Percentiles rank a stretch among this genome's conserved stretches.
Conservation (phyloP, 2,797 vertebrate genomes). For the Aulostomus chinensis region DNA sequence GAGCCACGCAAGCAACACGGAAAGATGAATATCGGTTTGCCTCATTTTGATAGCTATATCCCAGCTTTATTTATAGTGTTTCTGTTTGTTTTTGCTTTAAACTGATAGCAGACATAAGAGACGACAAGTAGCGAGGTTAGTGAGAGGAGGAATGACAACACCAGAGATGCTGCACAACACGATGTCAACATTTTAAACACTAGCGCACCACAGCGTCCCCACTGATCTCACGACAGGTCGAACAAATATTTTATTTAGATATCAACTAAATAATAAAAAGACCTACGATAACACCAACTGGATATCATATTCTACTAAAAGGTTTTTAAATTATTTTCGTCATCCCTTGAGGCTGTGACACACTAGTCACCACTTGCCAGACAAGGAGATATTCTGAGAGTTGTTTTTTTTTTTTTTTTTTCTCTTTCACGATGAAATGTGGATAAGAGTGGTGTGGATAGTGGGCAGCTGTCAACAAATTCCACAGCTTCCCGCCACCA, state of each 20-base stretch:
- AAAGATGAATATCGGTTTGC: too few species aligned
- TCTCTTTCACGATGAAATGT: conserved; percentile 28
- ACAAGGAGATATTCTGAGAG: conserved; percentile 50
- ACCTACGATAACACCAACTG: neutral
- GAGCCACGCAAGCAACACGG: too few species aligned
- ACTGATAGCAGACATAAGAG: neutral
- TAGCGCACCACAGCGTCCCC: too few species aligned
- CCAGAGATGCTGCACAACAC: neutral
- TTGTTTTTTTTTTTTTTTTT: neutral
- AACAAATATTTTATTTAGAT: too few species aligned
- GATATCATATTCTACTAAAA: conserved; percentile 4
- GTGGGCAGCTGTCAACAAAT: conserved; percentile 67
- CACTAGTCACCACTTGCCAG: conserved; percentile 52
- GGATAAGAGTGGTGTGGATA: conserved; percentile 43
- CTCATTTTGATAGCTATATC: too few species aligned
- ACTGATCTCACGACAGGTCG: neutral
- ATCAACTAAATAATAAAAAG: too few species aligned
- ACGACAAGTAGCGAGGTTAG: too few species aligned
- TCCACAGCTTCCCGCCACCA: conserved; percentile 59
- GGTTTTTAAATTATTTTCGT: conserved; percentile 11
- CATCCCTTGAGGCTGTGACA: conserved; percentile 36
- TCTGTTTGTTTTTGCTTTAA: too few species aligned
- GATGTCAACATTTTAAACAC: neutral
- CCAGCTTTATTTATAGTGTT: too few species aligned
- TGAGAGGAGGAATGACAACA: too few species aligned